These are phyloP conservation scores for Aplochiton taeniatus DNA, from an alignment of 2,797 vertebrate genomes.

Conservation along the genomic window DNA sequence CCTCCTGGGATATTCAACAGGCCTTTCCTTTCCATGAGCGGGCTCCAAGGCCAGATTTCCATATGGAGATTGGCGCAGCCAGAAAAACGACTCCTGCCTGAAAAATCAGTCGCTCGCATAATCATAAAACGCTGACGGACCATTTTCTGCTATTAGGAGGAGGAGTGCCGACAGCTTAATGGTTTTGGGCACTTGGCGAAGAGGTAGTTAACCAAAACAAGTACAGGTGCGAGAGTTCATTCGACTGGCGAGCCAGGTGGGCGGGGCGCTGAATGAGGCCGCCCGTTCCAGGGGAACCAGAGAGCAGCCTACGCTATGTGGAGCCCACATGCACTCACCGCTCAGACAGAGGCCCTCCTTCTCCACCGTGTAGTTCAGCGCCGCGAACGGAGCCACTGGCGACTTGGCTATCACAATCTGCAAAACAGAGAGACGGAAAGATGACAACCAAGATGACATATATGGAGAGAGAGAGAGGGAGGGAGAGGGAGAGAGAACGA, in stretches of 20 bases:
- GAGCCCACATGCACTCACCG: constrained; percentile 66
- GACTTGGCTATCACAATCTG: constrained; percentile 83
- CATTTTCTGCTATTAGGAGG: not conserved
- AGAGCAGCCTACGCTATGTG: not conserved
- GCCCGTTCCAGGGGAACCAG: too few species aligned
- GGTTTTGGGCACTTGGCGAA: not conserved
- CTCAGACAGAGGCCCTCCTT: constrained; percentile 77
- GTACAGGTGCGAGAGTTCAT: not conserved
- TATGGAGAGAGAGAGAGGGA: constrained; percentile 8
- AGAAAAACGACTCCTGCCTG: constrained; percentile 3
- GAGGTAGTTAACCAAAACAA: not conserved
- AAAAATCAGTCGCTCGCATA: not conserved
- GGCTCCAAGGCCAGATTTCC: constrained; percentile 24
- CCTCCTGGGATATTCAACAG: constrained; percentile 18
- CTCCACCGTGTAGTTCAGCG: constrained; percentile 76
- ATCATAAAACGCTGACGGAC: not conserved
- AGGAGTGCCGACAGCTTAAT: not conserved
- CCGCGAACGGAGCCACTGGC: constrained; percentile 76
- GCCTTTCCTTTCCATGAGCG: constrained; percentile 20
- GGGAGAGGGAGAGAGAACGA: constrained; percentile 6
- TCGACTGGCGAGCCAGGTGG: too few species aligned
- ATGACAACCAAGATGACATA: too few species aligned
- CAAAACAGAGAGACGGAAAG: constrained; percentile 27
- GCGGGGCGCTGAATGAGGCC: too few species aligned
- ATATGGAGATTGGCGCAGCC: constrained; percentile 20